A percentile compares a stretch with the other conserved stretches of the same genome.
These are phyloP conservation scores for Oncorhynchus clarkii DNA, from an alignment of 2,113 vertebrate species.

Conservation along the genomic window DNA sequence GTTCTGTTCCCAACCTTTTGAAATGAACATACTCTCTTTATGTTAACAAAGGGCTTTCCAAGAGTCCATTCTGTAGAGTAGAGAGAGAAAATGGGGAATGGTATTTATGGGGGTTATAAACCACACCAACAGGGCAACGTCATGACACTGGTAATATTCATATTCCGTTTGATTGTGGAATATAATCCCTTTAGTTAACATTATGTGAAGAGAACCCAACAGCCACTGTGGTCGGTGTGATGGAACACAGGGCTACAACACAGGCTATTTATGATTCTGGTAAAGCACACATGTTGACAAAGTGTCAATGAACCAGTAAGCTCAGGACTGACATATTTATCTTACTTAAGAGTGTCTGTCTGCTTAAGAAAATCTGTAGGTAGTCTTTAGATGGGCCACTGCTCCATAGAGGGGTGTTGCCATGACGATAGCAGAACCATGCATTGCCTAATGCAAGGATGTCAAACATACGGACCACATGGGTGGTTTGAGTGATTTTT, in stretches of 20 bases:
- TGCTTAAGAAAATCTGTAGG: conserved; percentile 19
- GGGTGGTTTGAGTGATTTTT: too few relatives aligned
- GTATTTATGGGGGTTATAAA: too few relatives aligned
- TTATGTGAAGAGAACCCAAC: conserved; percentile 29
- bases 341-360: conserved; percentile 32
- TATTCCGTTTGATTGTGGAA: conserved; percentile 19
- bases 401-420: conserved; percentile 49
- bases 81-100: too few relatives aligned
- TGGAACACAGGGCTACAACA: conserved; percentile 54
- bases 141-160: neutral
- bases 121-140: too few relatives aligned
- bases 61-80: too few relatives aligned
- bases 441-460: conserved; percentile 51
- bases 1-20: too few relatives aligned
- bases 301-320: neutral
- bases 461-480: too few relatives aligned
- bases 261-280: conserved; percentile 40
- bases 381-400: conserved; percentile 26
- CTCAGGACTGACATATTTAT: conserved; percentile 18
- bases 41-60: too few relatives aligned
- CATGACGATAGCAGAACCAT: conserved; percentile 58
- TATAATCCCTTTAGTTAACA: conserved; percentile 34
- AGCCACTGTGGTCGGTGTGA: conserved; percentile 4
- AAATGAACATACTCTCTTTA: too few relatives aligned
- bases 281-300: conserved; percentile 1